Base-by-base conservation (phyloP, 1,140 invertebrate genomes). In the Bemisia tabaci region DNA sequence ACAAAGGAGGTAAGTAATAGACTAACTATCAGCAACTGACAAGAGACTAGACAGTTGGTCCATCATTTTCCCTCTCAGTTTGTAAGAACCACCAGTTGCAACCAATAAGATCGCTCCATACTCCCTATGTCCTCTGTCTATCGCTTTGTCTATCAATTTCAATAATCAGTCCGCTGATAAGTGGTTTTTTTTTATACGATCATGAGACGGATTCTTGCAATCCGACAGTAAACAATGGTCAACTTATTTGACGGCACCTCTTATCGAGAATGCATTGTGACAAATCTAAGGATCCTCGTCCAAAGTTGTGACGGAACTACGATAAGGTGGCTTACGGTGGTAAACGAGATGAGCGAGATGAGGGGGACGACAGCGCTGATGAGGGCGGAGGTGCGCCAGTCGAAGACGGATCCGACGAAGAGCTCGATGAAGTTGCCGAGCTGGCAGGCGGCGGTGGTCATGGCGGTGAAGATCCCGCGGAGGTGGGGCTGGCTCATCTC, bases 401-500 rank as follows among this genome's bases (percentile, higher is more conserved):
- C 60, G 59, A 65, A 62, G 1, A 60, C n/a, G 63, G 65, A 68
- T 9, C 26, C 60, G 1, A 68, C 26, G 62, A 68, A 25, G 21
- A 67, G 59, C 11, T 21, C 59, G 17, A 65, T 12, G 1, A 17
- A 60, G n/a, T 25, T 26, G 21, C 72, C 72, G 2, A 73, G 67
- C 22, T 25, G 66, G 21, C 66, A 67, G 48, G 69, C 68, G 0
- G 68, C 59, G 22, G 65, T 65, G 2, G 68, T 61, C 48, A 71
- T 68, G 5, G 70, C 68, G 0, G 68, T 70, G 12, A 73, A 65
- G 1, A 67, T 66, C 2, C 72, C 71, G 22, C 72, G 27, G 0
- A 71, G 63, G 17, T 63, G 48, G 61, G 69, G 73, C 74, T 77
- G 80, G 76, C 77, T 78, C 2, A 83, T 79, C 74, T 83, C 81